A percentile compares a stretch with the other conserved stretches of the same genome.
Conservation (phyloP, 2,888 invertebrate species). For the Autographa pulchrina region DNA sequence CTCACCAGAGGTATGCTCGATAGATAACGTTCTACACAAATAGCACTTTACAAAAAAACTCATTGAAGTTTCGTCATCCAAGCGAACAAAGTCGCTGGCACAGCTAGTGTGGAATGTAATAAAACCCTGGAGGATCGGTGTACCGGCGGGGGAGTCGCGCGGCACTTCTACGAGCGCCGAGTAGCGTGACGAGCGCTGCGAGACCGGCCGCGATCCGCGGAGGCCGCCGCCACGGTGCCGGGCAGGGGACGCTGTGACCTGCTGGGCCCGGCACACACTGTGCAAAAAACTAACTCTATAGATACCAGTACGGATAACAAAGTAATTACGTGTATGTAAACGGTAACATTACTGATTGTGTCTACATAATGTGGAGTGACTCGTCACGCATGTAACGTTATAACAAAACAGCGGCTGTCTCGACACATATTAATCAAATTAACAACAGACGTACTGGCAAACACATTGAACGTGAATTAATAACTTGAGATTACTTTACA, state of each 20-base stretch:
- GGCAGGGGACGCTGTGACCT: no score
- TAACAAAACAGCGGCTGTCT: background rate
- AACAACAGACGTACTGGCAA: constrained; percentile 27
- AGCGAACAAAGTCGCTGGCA: no score
- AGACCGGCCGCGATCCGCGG: background rate
- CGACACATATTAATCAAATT: constrained; percentile 47
- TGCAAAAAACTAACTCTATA: background rate
- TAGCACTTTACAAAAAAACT: no score
- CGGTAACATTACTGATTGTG: background rate
- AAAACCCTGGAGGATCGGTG: background rate
- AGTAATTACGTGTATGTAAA: constrained; percentile 14
- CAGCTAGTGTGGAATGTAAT: no score
- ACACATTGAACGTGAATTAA: constrained; percentile 28
- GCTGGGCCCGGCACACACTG: background rate
- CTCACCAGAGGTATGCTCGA: no score
- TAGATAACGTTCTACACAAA: no score
- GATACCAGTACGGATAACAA: background rate
- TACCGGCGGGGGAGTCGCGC: background rate
- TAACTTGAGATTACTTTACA: constrained; percentile 28
- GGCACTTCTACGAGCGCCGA: constrained; percentile 16
- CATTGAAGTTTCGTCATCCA: no score
- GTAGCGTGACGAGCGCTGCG: constrained; percentile 15
- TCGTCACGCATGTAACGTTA: background rate
- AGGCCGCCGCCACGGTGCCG: background rate
- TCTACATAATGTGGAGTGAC: constrained; percentile 5